Evolutionary conservation across 2,797 vertebrate species (phyloP).

Genomic region (Aplochiton taeniatus): DNA sequence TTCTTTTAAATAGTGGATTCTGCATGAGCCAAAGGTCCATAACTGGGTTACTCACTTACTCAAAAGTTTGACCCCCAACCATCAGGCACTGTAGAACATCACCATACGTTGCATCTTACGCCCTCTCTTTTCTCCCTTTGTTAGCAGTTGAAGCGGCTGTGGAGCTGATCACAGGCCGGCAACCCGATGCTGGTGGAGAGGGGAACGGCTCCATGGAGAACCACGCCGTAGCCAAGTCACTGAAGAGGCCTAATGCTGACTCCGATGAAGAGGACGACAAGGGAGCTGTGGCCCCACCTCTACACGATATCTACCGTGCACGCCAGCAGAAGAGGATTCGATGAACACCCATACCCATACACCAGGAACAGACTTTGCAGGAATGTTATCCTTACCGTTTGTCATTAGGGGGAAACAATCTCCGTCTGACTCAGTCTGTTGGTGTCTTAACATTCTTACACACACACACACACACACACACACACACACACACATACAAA

Average conservation of each 20-base stretch:
- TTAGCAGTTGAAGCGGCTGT: conserved; percentile 92
- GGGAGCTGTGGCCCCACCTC: conserved; percentile 91
- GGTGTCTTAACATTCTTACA: conserved; percentile 37
- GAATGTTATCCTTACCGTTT: conserved; percentile 61
- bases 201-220: conserved; percentile 94
- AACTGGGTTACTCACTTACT: too few relatives aligned
- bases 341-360: conserved; percentile 65
- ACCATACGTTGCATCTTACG: neutral
- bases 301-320: conserved; percentile 97
- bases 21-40: too few relatives aligned
- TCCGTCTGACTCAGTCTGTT: conserved; percentile 37
- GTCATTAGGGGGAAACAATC: conserved; percentile 31
- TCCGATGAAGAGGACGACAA: conserved; percentile 98
- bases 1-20: too few relatives aligned
- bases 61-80: too few relatives aligned
- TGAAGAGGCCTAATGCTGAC: conserved; percentile 96
- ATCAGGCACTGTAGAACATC: too few relatives aligned
- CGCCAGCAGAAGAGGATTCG: conserved; percentile 98
- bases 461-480: conserved; percentile 31
- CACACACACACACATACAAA: conserved; percentile 33
- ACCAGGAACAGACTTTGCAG: conserved; percentile 26
- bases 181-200: conserved; percentile 85
- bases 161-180: conserved; percentile 90
- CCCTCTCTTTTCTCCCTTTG: conserved; percentile 5
- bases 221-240: conserved; percentile 84